A percentile compares a stretch with the other conserved stretches of the same genome.
phyloP scores from a whole-genome alignment of 2,113 vertebrate genomes.

The Onychostoma macrolepis region DNA sequence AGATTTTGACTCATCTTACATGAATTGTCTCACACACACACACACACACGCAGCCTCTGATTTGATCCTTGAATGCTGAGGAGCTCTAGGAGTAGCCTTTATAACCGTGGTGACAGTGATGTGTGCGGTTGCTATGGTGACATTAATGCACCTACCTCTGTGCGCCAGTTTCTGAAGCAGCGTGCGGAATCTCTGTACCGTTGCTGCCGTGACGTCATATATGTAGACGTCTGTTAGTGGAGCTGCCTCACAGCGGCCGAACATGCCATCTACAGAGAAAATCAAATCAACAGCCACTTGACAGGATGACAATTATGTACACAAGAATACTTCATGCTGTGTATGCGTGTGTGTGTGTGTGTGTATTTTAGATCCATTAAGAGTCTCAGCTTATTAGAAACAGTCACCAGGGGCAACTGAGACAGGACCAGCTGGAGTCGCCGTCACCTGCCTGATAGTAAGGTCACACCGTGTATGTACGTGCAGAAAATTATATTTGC shows the following conservation, averaged over 20 bases:
- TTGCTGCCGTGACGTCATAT: conserved; percentile 83
- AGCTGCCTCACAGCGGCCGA: conserved; percentile 86
- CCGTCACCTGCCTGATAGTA: neutral
- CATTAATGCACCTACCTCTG: conserved; percentile 75
- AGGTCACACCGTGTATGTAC: neutral
- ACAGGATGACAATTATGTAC: neutral
- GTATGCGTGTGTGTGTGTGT: conserved; percentile 32
- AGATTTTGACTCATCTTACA: neutral
- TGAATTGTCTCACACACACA: neutral
- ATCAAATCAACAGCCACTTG: neutral
- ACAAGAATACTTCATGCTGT: neutral
- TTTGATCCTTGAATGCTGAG: conserved; percentile 19
- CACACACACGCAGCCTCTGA: neutral
- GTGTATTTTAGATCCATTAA: conserved; percentile 31
- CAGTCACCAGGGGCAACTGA: neutral
- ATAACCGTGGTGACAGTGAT: conserved; percentile 31
- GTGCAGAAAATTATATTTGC: neutral
- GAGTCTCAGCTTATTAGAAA: conserved; percentile 3
- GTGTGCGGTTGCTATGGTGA: conserved; percentile 30
- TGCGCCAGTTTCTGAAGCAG: conserved; percentile 85
- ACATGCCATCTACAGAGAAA: conserved; percentile 83
- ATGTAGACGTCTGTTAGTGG: conserved; percentile 78
- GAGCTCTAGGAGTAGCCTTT: conserved; percentile 8
- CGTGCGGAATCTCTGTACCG: conserved; percentile 81
- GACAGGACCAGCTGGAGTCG: conserved; percentile 11